phyloP scores from a whole-genome alignment of 2,797 vertebrate genomes.

The Pelochelys cantorii region DNA sequence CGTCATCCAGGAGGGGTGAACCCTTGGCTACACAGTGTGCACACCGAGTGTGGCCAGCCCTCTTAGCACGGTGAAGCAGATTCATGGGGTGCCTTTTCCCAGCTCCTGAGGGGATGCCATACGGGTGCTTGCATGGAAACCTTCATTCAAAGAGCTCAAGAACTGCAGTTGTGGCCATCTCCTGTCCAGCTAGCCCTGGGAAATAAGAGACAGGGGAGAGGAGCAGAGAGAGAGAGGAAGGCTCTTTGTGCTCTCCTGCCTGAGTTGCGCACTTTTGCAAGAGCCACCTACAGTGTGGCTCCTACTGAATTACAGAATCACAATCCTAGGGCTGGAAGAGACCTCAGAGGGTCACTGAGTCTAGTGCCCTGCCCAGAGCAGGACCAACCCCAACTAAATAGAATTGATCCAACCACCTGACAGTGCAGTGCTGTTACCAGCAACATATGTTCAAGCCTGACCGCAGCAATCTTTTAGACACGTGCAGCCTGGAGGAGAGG shows the following conservation, averaged over 20 bases:
- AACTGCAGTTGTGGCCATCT: neutral
- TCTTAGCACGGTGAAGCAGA: neutral
- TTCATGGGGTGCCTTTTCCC: rapidly evolving
- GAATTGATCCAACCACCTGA: neutral
- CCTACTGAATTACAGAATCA: too few relatives aligned
- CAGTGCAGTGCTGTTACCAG: neutral
- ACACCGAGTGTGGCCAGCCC: neutral
- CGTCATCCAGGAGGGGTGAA: neutral
- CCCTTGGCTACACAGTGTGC: rapidly evolving
- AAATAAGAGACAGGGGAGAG: neutral
- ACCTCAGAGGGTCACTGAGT: too few relatives aligned
- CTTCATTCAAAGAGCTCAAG: neutral
- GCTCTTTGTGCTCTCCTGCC: neutral
- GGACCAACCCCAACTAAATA: too few relatives aligned
- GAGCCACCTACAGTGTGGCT: neutral
- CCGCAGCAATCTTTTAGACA: neutral
- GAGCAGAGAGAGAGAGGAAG: too few relatives aligned
- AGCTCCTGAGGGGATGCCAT: neutral
- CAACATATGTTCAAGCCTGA: rapidly evolving
- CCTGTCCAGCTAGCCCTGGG: neutral
- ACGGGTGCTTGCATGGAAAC: neutral
- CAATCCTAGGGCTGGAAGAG: too few relatives aligned
- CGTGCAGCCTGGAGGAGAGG: rapidly evolving
- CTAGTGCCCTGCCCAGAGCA: too few relatives aligned
- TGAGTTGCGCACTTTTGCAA: neutral